Evolutionary conservation across 2,888 invertebrate genomes (phyloP).

Genomic region (Dicranocentrus wangi): DNA sequence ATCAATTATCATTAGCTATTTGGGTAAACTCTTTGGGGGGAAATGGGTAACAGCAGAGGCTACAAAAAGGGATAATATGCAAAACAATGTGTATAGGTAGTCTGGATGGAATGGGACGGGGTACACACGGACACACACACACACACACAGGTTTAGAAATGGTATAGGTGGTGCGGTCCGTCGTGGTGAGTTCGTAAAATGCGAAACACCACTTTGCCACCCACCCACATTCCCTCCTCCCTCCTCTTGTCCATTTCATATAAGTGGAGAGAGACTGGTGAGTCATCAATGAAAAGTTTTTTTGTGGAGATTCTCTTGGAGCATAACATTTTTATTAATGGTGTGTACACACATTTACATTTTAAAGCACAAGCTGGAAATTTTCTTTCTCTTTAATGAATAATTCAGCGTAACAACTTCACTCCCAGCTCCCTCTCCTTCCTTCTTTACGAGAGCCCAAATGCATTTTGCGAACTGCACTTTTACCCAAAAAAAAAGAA

Average conservation of each 20-base stretch:
- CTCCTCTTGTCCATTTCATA: background rate
- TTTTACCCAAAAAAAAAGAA: too few relatives aligned
- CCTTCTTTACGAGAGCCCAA: too few relatives aligned
- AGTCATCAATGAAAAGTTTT: background rate
- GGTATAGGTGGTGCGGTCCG: too few relatives aligned
- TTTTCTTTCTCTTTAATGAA: background rate
- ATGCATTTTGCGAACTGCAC: too few relatives aligned
- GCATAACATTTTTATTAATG: too few relatives aligned
- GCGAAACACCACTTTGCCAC: background rate
- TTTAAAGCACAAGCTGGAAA: background rate
- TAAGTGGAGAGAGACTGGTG: background rate
- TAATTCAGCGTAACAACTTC: constrained; percentile 5
- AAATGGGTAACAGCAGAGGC: too few relatives aligned
- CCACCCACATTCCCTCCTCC: background rate
- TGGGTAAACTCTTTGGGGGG: too few relatives aligned
- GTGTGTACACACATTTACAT: too few relatives aligned
- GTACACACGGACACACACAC: too few relatives aligned
- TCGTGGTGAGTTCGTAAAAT: background rate
- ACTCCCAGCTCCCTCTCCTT: too few relatives aligned
- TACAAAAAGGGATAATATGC: constrained; percentile 10
- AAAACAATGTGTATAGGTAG: background rate
- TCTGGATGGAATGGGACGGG: background rate
- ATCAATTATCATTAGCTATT: constrained; percentile 30
- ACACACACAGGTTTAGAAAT: too few relatives aligned
- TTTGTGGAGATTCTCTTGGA: too few relatives aligned